phyloP scores from a whole-genome alignment of 2,888 invertebrate species.

The Mylabris sibirica region DNA sequence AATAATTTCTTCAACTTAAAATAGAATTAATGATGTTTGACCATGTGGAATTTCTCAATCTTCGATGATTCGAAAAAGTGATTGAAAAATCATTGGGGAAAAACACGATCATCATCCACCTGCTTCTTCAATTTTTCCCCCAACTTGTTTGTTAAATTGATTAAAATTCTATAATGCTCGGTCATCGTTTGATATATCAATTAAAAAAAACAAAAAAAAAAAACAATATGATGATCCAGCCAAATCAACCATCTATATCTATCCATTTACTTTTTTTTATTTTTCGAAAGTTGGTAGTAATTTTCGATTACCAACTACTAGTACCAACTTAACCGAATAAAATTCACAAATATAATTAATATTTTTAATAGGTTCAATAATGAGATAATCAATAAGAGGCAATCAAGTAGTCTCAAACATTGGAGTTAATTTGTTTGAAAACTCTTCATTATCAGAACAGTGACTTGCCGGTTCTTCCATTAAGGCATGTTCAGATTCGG shows the following conservation, averaged over 20 bases:
- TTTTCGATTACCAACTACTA: conserved; percentile 22
- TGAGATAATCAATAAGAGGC: conserved; percentile 49
- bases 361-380: conserved; percentile 50
- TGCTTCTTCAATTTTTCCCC: neutral
- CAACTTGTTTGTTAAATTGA: conserved; percentile 38
- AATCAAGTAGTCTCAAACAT: conserved; percentile 46
- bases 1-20: conserved; percentile 11
- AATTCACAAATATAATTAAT: conserved; percentile 31
- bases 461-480: conserved; percentile 25
- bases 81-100: neutral
- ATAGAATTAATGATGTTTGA: conserved; percentile 10
- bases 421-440: conserved; percentile 38
- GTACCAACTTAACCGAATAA: conserved; percentile 17
- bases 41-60: conserved; percentile 5
- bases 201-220: conserved; percentile 43
- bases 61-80: neutral
- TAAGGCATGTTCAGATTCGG: conserved; percentile 22
- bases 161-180: conserved; percentile 39
- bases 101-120: neutral
- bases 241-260: conserved; percentile 46
- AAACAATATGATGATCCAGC: conserved; percentile 48
- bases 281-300: conserved; percentile 2
- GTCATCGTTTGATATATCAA: conserved; percentile 53
- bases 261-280: conserved; percentile 7
- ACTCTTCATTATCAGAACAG: conserved; percentile 35